A percentile compares a stretch with the other conserved stretches of the same genome.
These are phyloP conservation scores for Synergus laeviventris DNA, from an alignment of 2,888 invertebrate species.

Conservation along the genomic window DNA sequence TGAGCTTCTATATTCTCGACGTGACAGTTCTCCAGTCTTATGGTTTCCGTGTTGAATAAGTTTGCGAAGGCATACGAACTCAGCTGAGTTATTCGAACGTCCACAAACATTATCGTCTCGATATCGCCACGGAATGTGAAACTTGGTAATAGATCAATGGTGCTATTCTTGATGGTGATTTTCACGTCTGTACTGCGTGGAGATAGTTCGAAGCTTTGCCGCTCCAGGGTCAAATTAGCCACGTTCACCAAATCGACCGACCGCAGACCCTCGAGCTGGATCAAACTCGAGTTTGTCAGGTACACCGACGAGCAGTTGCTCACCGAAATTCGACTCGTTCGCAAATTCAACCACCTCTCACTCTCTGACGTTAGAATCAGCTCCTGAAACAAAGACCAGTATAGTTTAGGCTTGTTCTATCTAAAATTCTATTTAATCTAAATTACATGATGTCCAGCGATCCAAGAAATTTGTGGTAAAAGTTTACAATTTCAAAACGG, in stretches of 20 bases:
- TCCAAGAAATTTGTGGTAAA: too few relatives aligned
- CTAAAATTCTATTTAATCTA: too few relatives aligned
- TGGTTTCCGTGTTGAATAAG: slow-evolving; percentile 81
- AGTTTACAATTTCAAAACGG: too few relatives aligned
- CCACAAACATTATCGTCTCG: slow-evolving; percentile 82
- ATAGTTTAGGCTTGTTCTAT: neutral
- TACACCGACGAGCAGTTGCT: slow-evolving; percentile 79
- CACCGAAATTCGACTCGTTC: slow-evolving; percentile 81
- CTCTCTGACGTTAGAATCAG: slow-evolving; percentile 80
- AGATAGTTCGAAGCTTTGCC: slow-evolving; percentile 69
- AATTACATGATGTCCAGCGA: too few relatives aligned
- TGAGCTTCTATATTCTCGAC: slow-evolving; percentile 82
- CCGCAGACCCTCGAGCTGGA: slow-evolving; percentile 80
- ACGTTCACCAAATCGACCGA: slow-evolving; percentile 82
- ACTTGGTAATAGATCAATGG: slow-evolving; percentile 76
- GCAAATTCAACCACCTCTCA: slow-evolving; percentile 77
- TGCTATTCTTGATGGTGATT: slow-evolving; percentile 75
- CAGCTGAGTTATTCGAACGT: slow-evolving; percentile 80
- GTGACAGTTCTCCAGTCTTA: slow-evolving; percentile 81
- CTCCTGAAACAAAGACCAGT: slow-evolving; percentile 76
- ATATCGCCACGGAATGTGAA: slow-evolving; percentile 85
- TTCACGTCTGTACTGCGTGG: slow-evolving; percentile 62
- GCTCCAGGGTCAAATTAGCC: slow-evolving; percentile 79
- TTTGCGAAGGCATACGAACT: slow-evolving; percentile 87
- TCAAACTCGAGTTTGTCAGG: slow-evolving; percentile 76